Percentiles rank a stretch among this genome's conserved stretches.
Conservation (phyloP, 2,797 vertebrate genomes). For the Pseudochromis fuscus region DNA sequence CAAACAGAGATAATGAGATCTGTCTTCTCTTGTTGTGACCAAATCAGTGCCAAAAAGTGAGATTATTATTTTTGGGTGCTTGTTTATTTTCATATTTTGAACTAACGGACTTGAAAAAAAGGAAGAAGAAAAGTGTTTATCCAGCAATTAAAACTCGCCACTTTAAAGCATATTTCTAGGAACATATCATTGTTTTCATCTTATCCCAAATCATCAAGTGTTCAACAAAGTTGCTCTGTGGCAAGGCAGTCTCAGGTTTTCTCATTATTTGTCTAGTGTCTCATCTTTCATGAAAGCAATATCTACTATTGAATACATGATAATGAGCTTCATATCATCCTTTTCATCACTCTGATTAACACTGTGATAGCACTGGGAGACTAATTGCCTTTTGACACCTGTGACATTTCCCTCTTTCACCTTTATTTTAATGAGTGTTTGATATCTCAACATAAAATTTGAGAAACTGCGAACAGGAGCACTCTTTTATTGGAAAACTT, state of each 20-base stretch:
- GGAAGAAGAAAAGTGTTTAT: slow-evolving; percentile 41
- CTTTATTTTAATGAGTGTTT: slow-evolving; percentile 71
- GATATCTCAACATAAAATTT: slow-evolving; percentile 67
- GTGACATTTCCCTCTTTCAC: slow-evolving; percentile 75
- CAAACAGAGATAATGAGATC: slow-evolving; percentile 77
- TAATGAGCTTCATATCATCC: slow-evolving; percentile 69
- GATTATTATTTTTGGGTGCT: slow-evolving; percentile 68
- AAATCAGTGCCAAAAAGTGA: slow-evolving; percentile 68
- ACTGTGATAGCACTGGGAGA: slow-evolving; percentile 74
- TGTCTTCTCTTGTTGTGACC: slow-evolving; percentile 69
- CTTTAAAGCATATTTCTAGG: slow-evolving; percentile 60
- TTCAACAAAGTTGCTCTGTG: slow-evolving; percentile 64
- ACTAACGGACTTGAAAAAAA: slow-evolving; percentile 54
- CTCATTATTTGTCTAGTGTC: slow-evolving; percentile 62
- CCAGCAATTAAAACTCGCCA: slow-evolving; percentile 66
- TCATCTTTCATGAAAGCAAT: slow-evolving; percentile 72
- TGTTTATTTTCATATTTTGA: slow-evolving; percentile 74
- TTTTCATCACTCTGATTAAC: slow-evolving; percentile 77
- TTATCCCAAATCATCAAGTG: slow-evolving; percentile 73
- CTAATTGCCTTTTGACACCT: slow-evolving; percentile 86
- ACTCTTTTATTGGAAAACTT: slow-evolving; percentile 71
- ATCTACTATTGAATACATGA: slow-evolving; percentile 73
- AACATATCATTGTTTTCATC: slow-evolving; percentile 67
- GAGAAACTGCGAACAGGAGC: slow-evolving; percentile 61
- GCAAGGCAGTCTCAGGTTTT: slow-evolving; percentile 55